Evolutionary conservation across 2,888 invertebrate genomes (phyloP).

Genomic region (Pycnomerus fuliginosus): DNA sequence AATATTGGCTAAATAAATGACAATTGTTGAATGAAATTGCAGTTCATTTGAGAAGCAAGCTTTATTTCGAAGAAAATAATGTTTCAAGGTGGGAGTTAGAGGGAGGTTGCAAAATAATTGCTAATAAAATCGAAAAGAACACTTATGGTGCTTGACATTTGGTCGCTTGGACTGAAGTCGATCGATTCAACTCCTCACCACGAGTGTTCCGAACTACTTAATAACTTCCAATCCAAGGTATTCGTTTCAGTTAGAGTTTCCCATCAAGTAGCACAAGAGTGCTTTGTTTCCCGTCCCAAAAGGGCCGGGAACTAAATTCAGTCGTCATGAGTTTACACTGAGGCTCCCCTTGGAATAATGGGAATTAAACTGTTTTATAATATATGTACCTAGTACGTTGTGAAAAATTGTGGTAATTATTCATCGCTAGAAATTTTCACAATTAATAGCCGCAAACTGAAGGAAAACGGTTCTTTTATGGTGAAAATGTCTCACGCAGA

Average conservation of each 20-base stretch:
- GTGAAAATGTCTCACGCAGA: neutral
- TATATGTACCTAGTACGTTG: neutral
- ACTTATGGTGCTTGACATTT: conserved; percentile 16
- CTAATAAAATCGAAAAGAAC: too few relatives aligned
- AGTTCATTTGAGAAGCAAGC: conserved; percentile 15
- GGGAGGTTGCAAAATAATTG: too few relatives aligned
- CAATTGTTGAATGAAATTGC: conserved; percentile 10
- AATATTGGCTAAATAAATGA: conserved; percentile 15
- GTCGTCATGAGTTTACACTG: conserved; percentile 12
- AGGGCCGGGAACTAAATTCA: conserved; percentile 13
- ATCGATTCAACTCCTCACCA: conserved; percentile 27
- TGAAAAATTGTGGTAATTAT: conserved; percentile 4
- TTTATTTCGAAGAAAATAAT: conserved; percentile 12
- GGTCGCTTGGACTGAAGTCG: conserved; percentile 19
- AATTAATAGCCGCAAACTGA: neutral
- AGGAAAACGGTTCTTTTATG: neutral
- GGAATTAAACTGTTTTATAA: conserved; percentile 4
- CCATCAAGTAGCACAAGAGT: conserved; percentile 21
- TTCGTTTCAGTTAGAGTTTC: conserved; percentile 26
- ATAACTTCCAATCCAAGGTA: conserved; percentile 25
- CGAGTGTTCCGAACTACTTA: conserved; percentile 25
- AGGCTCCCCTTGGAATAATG: conserved; percentile 5
- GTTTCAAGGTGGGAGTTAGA: too few relatives aligned
- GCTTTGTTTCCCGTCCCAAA: conserved; percentile 23
- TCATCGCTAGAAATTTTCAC: neutral